Base-by-base conservation (phyloP, 2,888 invertebrate species). In the Quadroppia sp. region DNA sequence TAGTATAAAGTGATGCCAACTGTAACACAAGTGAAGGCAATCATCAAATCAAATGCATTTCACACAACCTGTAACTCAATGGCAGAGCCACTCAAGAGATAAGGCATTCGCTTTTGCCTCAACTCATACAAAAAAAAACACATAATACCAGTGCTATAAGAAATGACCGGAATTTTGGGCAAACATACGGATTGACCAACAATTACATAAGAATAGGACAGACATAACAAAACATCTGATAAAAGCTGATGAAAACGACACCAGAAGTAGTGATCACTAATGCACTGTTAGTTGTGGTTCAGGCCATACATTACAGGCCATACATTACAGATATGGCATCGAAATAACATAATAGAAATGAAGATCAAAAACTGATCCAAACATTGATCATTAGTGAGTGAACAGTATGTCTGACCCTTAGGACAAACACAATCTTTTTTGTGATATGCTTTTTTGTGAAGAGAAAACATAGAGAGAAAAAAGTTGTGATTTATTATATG, bases 351-450 rank as follows among this genome's bases (percentile, higher is more conserved):
- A 36, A 36, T 36, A 36, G n/a, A 50, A 50, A 59, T 59, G 28
- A 59, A 59, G 23, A 59, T 4, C 4, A 50, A 23, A 59, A 30
- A 59, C 15, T 25, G 30, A 59, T 30, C 28, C 59, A 59, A 59
- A 59, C 28, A 23, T 28, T 30, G 59, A 59, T 59, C 59, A 59
- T 59, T 59, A 59, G 59, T 59, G 50, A 59, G 59, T 59, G 50
- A 50, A 50, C n/a, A 50, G 4, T n/a, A 15, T 59, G 59, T n/a
- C 30, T 59, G 59, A 59, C 59, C 59, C 59, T 30, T 30, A 30
- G 30, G 59, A 59, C 59, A 59, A 59, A 17, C 59, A 59, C 59
- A 59, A 59, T 30, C 59, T 59, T 28, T 59, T 59, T 25, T 59
- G 30, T 4, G 11, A 15, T 23, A n/a, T 6, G 20, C 2, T n/a